Base-by-base conservation (phyloP, 2,113 vertebrate genomes). In the Seriola aureovittata region DNA sequence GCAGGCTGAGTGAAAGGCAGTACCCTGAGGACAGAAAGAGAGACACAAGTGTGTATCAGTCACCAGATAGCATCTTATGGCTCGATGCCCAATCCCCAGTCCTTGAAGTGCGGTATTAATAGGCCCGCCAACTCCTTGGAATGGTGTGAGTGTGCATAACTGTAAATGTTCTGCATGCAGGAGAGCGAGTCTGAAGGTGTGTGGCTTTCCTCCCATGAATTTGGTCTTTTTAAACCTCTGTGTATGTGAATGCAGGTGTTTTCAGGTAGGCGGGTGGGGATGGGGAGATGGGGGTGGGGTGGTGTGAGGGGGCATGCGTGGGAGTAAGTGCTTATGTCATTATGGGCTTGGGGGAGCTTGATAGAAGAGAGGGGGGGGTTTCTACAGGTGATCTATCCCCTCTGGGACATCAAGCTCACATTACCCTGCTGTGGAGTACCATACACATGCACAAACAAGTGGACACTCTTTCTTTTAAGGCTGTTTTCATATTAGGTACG, bases 31-130 rank as follows among this genome's bases (percentile, higher is more conserved):
- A 94, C 87, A 90, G 86, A 91, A 92, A 78, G 83, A 88, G 91
- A 91, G 70, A 88, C 89, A 88, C 91, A 92, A 92, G 85, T 91
- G 90, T 88, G 76, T 87, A 85, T 85, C 87, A 77, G 92, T 93
- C 93, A 93, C 89, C 87, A 88, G 90, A 93, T 93, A 93, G 91
- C 88, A 89, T 92, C 91, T 91, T 91, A 84, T 91, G 88, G 92
- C 90, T 78, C 16, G 0, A n/a, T 79, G 88, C 92, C 93, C 85
- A 65, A 89, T 89, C 78, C 88, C 81, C n/a, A 88, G 86, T 88
- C 90, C 92, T 93, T 92, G 87, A 93, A 92, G 90, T 90, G 90
- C 62, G 75, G 81, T 94, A 94, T 93, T 91, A 93, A 93, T 94
- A 94, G 93, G 80, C 38, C 77, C 78, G 88, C 84, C 90, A 93